Evolutionary conservation across 53 echinoderm and acorn worm genomes (phyloP).

Genomic region (Glandiceps talaboti): DNA sequence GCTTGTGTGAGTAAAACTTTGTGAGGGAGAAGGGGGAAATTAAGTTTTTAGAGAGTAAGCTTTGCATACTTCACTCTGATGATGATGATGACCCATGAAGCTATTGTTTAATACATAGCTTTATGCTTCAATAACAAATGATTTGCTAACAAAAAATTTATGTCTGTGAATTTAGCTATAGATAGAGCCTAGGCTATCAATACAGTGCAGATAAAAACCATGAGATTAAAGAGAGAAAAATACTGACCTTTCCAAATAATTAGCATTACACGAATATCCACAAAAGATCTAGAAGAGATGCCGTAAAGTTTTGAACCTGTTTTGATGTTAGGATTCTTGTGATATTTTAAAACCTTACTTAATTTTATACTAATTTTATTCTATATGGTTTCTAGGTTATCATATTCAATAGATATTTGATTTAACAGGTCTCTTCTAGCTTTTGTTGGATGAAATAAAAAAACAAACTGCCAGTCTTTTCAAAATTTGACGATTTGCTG

Average conservation of each 20-base stretch:
- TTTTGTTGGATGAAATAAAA: background rate
- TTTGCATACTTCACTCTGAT: too few relatives aligned
- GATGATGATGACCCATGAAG: background rate
- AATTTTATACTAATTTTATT: too few relatives aligned
- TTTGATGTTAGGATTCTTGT: background rate
- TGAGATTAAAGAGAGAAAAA: too few relatives aligned
- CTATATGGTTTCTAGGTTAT: background rate
- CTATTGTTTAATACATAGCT: background rate
- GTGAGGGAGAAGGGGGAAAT: too few relatives aligned
- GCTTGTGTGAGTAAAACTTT: too few relatives aligned
- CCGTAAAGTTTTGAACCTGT: background rate
- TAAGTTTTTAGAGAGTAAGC: too few relatives aligned
- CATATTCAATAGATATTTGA: background rate
- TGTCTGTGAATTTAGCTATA: background rate
- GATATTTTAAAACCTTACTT: background rate
- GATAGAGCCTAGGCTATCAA: background rate
- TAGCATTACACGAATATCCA: background rate
- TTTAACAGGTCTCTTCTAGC: background rate
- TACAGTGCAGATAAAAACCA: background rate
- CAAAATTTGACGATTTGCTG: too few relatives aligned
- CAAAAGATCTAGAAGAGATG: background rate
- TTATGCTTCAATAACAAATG: background rate
- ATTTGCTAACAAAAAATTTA: too few relatives aligned
- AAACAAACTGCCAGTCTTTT: background rate
- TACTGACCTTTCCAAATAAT: background rate